These are phyloP conservation scores for Otus sunia DNA, from an alignment of 2,113 vertebrate species.

Conservation along the genomic window DNA sequence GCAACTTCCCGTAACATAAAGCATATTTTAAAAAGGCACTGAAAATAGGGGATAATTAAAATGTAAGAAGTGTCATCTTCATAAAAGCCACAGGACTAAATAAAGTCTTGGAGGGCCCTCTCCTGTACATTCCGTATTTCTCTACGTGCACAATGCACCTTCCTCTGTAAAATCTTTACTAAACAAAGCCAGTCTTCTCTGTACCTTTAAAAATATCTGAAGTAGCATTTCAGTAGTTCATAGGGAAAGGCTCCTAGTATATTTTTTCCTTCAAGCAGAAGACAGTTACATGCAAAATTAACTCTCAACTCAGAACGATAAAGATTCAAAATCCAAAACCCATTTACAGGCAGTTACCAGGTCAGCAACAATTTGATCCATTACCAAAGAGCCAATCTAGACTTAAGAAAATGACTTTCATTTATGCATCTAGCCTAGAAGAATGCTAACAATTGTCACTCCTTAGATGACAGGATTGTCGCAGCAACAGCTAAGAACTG, in stretches of 20 bases:
- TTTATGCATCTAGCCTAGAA: background rate
- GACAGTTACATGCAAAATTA: background rate
- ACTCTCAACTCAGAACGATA: background rate
- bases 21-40: background rate
- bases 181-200: background rate
- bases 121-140: constrained; percentile 64
- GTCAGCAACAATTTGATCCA: background rate
- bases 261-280: background rate
- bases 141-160: constrained; percentile 4
- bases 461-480: background rate
- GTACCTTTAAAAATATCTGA: background rate
- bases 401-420: background rate
- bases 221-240: background rate
- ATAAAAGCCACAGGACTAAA: constrained; percentile 61
- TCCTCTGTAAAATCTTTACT: background rate
- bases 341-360: background rate
- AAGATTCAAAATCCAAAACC: background rate
- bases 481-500: background rate
- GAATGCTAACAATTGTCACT: background rate
- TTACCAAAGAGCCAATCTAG: background rate
- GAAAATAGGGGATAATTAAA: constrained; percentile 41
- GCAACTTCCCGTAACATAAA: background rate
- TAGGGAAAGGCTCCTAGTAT: background rate
- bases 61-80: constrained; percentile 64
- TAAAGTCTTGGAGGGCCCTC: constrained; percentile 73